phyloP scores from a whole-genome alignment of 2,888 invertebrate genomes.

The Rhogogaster chlorosoma region DNA sequence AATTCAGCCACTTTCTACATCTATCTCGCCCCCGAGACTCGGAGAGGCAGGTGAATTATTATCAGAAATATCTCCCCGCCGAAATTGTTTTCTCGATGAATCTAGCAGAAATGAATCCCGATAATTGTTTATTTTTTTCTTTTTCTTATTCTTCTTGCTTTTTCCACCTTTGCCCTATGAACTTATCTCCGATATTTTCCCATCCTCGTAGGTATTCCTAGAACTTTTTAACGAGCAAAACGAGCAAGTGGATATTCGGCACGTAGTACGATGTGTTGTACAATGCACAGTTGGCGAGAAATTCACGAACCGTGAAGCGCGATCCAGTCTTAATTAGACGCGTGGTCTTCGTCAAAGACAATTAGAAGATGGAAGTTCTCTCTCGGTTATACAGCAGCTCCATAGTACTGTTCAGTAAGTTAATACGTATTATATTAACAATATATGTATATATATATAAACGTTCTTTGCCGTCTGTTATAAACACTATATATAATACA shows the following conservation, averaged over 20 bases:
- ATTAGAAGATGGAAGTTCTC: background rate
- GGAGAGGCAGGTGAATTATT: background rate
- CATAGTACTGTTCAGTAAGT: background rate
- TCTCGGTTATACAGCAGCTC: background rate
- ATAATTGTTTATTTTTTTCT: background rate
- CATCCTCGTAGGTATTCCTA: background rate
- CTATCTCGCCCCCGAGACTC: background rate
- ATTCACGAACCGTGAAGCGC: background rate
- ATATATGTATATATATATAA: background rate
- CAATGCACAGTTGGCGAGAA: background rate
- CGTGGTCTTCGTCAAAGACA: slow-evolving; percentile 12
- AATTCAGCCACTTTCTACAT: background rate
- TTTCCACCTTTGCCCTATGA: background rate
- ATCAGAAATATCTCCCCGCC: background rate
- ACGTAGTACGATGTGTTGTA: background rate
- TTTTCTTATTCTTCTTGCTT: too few relatives aligned
- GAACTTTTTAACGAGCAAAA: slow-evolving; percentile 18
- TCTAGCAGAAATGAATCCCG: background rate
- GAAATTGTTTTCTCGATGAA: background rate
- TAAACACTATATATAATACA: background rate
- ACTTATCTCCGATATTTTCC: background rate
- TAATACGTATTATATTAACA: background rate
- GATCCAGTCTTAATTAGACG: slow-evolving; percentile 15
- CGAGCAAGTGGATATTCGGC: background rate
- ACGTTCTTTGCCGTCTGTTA: background rate